Percentiles rank a stretch among this genome's conserved stretches.
phyloP scores from a whole-genome alignment of 2,797 vertebrate genomes.

The Protosalanx chinensis region DNA sequence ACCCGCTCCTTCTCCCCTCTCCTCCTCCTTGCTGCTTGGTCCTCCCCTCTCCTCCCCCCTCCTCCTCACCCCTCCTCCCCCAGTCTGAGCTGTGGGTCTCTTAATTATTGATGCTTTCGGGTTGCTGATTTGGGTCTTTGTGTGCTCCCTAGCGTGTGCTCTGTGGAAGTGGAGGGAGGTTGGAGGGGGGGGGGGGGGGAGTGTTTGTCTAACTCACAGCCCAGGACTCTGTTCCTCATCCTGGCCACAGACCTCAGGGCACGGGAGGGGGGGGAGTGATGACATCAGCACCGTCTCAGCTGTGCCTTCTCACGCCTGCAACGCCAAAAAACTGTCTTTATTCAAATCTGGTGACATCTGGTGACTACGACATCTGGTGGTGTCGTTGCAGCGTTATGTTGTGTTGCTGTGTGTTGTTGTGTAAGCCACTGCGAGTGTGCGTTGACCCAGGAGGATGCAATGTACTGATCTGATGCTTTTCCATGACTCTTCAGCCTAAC shows the following conservation, averaged over 20 bases:
- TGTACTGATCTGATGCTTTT: too few relatives aligned
- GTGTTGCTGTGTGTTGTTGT: too few relatives aligned
- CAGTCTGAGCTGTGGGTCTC: conserved; percentile 61
- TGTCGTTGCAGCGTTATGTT: too few relatives aligned
- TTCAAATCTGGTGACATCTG: too few relatives aligned
- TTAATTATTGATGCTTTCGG: conserved; percentile 82
- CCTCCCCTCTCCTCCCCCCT: conserved; percentile 21
- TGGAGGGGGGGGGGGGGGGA: conserved; percentile 45
- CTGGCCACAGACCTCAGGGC: conserved; percentile 46
- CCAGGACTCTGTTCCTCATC: conserved; percentile 71
- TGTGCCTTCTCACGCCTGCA: not conserved
- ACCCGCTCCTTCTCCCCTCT: too few relatives aligned
- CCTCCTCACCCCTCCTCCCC: conserved; percentile 53
- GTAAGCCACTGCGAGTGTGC: too few relatives aligned
- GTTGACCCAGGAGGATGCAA: too few relatives aligned
- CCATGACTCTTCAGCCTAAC: not conserved
- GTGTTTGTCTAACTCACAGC: conserved; percentile 76
- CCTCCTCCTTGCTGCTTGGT: too few relatives aligned
- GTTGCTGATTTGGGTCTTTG: conserved; percentile 79
- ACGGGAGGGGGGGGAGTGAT: not conserved
- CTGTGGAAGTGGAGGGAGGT: conserved; percentile 33
- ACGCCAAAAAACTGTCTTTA: not conserved
- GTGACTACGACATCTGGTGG: too few relatives aligned
- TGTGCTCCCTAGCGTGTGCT: conserved; percentile 67
- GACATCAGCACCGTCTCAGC: not conserved